A percentile compares a stretch with the other conserved stretches of the same genome.
These are phyloP conservation scores for Gymnothorax reevesii DNA, from an alignment of 2,797 vertebrate species.

Conservation along the genomic window DNA sequence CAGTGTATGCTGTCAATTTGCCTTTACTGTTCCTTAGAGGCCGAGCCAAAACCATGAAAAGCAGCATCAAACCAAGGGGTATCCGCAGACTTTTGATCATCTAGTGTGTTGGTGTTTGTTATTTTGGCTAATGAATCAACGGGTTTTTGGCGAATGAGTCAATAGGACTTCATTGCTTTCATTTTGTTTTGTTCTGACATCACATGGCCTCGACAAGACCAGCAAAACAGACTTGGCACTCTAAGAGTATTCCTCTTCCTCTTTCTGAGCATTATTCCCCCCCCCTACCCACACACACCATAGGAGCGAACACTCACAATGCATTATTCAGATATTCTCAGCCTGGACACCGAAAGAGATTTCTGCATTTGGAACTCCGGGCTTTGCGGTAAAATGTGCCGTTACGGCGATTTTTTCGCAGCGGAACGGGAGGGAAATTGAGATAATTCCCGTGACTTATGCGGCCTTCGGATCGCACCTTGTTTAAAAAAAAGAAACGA, in stretches of 20 bases:
- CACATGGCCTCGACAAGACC: not conserved
- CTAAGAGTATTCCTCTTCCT: not conserved
- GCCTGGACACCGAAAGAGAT: not conserved
- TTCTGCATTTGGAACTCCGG: no score
- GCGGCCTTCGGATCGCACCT: conserved; percentile 37
- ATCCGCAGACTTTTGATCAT: no score
- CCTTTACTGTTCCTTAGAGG: no score
- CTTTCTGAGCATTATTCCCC: not conserved
- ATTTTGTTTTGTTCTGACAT: not conserved
- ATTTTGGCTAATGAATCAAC: no score
- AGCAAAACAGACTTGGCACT: not conserved
- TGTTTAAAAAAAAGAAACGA: conserved; percentile 48
- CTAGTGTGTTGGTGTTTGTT: no score
- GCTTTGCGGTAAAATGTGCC: no score
- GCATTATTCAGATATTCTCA: not conserved
- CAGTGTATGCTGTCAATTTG: no score
- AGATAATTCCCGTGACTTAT: not conserved
- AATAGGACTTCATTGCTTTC: not conserved
- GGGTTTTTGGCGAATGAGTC: no score
- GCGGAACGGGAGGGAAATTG: not conserved
- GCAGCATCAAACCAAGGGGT: no score
- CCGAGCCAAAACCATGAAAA: no score
- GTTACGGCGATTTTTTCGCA: no score
- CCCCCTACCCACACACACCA: not conserved
- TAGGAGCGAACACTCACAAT: not conserved